phyloP scores from a whole-genome alignment of 2,797 vertebrate genomes.

The Platalea minor region DNA sequence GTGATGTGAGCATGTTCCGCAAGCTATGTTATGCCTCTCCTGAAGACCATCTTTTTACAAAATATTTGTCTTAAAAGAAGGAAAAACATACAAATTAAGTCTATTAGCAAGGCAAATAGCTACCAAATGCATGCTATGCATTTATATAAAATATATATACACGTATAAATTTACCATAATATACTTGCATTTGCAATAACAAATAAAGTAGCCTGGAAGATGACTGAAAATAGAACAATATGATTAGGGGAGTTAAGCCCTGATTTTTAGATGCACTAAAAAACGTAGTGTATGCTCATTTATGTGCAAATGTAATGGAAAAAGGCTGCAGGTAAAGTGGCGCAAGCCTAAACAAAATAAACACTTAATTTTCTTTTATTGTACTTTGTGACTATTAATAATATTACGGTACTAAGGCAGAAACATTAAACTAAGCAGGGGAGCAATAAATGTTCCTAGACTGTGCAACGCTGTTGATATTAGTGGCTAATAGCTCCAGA shows the following conservation, averaged over 20 bases:
- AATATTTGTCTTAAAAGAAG: background rate
- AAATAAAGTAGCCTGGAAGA: constrained; percentile 46
- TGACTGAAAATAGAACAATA: constrained; percentile 68
- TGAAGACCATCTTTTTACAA: background rate
- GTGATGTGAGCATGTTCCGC: background rate
- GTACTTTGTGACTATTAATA: constrained; percentile 77
- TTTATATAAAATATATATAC: background rate
- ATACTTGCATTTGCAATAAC: constrained; percentile 37
- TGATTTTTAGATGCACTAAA: constrained; percentile 73
- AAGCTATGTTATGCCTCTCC: background rate
- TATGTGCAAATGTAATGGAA: constrained; percentile 83
- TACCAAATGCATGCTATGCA: background rate
- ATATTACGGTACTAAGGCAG: constrained; percentile 73
- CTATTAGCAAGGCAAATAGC: background rate
- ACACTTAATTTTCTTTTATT: constrained; percentile 79
- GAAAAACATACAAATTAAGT: constrained; percentile 10
- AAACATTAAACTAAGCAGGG: constrained; percentile 80
- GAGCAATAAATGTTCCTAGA: constrained; percentile 74
- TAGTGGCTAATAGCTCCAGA: constrained; percentile 78
- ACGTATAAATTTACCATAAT: constrained; percentile 54
- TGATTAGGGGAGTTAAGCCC: constrained; percentile 69
- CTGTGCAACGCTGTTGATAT: constrained; percentile 73
- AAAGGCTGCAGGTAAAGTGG: constrained; percentile 78
- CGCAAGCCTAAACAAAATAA: constrained; percentile 76
- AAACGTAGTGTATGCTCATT: constrained; percentile 75